Base-by-base conservation (phyloP, 2,797 vertebrate species). In the Coluber constrictor region DNA sequence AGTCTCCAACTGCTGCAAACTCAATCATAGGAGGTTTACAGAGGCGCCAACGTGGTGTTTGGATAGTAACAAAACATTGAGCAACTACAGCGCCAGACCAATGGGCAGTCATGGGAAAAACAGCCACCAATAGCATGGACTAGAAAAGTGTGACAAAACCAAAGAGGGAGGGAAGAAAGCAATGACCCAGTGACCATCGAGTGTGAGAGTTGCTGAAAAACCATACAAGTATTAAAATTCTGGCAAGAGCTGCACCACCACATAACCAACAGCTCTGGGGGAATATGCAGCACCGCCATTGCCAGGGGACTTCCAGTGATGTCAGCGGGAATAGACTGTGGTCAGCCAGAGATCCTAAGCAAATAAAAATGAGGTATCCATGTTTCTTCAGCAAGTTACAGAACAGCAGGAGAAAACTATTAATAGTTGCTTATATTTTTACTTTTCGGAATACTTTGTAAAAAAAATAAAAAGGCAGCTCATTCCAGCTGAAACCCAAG, bases 251-350 rank as follows among this genome's bases (percentile, higher is more conserved):
- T 55, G 0, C 0, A 57, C 90, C 86, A 96, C 96, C 95, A 93
- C 96, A 95, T 47, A 95, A 83, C 90, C 94, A 86, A 95, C 93
- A 93, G 92, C 43, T 91, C 27, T 32, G 91, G 92, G 92, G 63
- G 94, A 3, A 94, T 91, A 86, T 32, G 90, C 9, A 0, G 0
- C 37, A 92, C n/a, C 27, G 15, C 91, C 86, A 61, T n/a, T 95
- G 96, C 96, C 96, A 97, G 97, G 95, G 97, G 94, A 96, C 95
- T 97, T 97, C 96, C 96, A 95, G 23, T 91, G 61, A 93, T 0
- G 63, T 90, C 88, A 89, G 9, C 74, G 87, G 63, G 92, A 91
- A 90, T 91, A 96, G 83, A 86, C 94, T 25, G 5, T 0, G 3
- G 94, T 93, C 92, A 94, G 59, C 87, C 89, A 2, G 1, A 43